phyloP scores from a whole-genome alignment of 1,140 invertebrate species.

The Tetramorium parvispinum region DNA sequence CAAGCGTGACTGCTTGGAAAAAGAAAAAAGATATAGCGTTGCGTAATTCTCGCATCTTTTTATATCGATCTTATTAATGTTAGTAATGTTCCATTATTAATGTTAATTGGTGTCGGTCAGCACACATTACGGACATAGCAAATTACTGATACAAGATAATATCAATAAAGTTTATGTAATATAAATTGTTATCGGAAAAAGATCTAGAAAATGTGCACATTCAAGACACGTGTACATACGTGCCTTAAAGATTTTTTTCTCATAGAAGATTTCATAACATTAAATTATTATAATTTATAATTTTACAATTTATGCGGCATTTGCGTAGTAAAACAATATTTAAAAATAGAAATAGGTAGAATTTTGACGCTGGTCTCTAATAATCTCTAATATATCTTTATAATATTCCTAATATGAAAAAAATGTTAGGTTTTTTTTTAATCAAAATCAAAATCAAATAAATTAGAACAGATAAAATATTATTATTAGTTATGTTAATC shows the following conservation, averaged over 20 bases:
- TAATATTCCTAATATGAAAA: background rate
- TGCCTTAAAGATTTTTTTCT: background rate
- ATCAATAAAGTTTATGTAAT: background rate
- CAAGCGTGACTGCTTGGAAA: background rate
- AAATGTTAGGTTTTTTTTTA: too few species aligned
- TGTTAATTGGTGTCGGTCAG: background rate
- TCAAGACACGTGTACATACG: background rate
- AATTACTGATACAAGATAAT: background rate
- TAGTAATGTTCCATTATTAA: constrained; percentile 20
- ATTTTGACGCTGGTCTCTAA: background rate
- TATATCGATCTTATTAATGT: background rate
- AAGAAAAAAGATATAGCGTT: background rate
- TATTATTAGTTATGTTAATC: too few species aligned
- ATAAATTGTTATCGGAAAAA: background rate
- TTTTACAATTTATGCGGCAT: background rate
- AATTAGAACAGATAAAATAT: too few species aligned
- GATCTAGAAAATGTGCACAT: background rate
- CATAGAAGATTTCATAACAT: background rate
- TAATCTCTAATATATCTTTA: background rate
- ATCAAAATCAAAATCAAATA: too few species aligned
- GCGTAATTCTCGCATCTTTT: background rate
- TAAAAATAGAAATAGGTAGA: background rate
- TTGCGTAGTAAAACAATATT: background rate
- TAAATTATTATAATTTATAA: too few species aligned
- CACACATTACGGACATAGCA: background rate